Evolutionary conservation across 1,140 invertebrate genomes (phyloP).

Genomic region (Glomeris maerens): DNA sequence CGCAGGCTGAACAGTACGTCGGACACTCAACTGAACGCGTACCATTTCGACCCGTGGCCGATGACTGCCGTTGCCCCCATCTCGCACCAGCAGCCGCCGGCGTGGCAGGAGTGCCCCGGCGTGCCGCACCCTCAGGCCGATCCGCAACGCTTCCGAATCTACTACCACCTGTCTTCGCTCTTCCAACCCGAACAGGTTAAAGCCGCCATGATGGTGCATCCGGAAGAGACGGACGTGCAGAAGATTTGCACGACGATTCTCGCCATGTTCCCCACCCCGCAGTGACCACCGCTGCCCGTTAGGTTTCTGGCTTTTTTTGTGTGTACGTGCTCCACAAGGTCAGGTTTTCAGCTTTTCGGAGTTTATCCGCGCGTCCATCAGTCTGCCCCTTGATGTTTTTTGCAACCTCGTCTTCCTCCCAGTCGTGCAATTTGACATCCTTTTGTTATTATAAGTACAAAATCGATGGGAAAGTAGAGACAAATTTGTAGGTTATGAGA

Average conservation of each 20-base stretch:
- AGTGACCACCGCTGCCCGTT: neutral
- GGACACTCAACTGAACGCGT: neutral
- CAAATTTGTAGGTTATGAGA: neutral
- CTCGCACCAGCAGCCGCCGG: neutral
- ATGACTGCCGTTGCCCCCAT: neutral
- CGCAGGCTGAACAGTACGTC: neutral
- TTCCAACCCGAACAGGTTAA: slow-evolving; percentile 78
- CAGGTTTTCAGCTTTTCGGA: too few relatives aligned
- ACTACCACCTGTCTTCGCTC: slow-evolving; percentile 68
- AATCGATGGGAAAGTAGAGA: too few relatives aligned
- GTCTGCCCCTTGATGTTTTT: too few relatives aligned
- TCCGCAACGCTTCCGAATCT: slow-evolving; percentile 55
- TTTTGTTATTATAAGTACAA: too few relatives aligned
- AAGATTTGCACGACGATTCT: slow-evolving; percentile 76
- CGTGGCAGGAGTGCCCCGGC: too few relatives aligned
- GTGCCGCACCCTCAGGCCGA: slow-evolving; percentile 36
- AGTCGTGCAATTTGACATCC: too few relatives aligned
- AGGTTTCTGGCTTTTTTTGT: neutral
- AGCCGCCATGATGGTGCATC: slow-evolving; percentile 65
- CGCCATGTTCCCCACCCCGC: slow-evolving; percentile 47
- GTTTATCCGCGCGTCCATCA: too few relatives aligned
- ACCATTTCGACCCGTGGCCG: neutral
- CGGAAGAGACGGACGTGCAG: slow-evolving; percentile 72
- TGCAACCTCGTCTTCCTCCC: too few relatives aligned
- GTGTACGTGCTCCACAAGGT: neutral